Percentiles rank a stretch among this genome's conserved stretches.
phyloP scores from a whole-genome alignment of 2,888 invertebrate species.

The Gryllus longicercus region DNA sequence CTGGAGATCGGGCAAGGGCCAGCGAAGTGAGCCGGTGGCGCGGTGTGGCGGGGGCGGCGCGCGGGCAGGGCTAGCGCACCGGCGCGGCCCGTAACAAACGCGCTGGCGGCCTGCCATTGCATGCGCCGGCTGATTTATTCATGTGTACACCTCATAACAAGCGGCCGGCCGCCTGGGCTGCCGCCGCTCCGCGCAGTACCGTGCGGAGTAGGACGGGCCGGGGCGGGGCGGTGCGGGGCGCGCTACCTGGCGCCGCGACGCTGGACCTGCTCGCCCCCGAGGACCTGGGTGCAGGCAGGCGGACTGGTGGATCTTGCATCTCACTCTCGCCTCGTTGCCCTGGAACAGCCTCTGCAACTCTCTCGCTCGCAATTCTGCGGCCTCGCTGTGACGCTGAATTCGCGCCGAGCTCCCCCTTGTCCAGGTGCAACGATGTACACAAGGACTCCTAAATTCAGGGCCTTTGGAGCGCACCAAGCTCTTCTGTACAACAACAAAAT shows the following conservation, averaged over 20 bases:
- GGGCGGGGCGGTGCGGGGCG: not conserved
- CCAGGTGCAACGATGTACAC: too few species aligned
- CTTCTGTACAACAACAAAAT: too few species aligned
- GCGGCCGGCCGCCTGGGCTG: not conserved
- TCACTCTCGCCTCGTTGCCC: not conserved
- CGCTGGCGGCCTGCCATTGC: not conserved
- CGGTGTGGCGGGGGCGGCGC: too few species aligned
- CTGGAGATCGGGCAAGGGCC: too few species aligned
- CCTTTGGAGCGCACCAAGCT: too few species aligned
- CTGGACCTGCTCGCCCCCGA: not conserved
- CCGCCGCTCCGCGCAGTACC: too few species aligned
- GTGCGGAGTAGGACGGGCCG: too few species aligned
- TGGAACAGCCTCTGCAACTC: not conserved
- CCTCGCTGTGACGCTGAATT: not conserved
- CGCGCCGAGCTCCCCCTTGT: too few species aligned
- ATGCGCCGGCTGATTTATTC: conserved; percentile 6
- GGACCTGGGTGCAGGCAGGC: not conserved
- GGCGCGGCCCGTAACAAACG: not conserved
- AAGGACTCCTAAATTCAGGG: too few species aligned
- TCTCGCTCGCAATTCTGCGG: not conserved
- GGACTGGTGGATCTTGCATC: not conserved
- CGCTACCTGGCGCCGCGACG: not conserved
- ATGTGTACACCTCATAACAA: conserved; percentile 10
- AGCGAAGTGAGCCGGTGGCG: too few species aligned
- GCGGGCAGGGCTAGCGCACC: too few species aligned